Base-by-base conservation (phyloP, 1,140 invertebrate species). In the Heliothis subflexa region DNA sequence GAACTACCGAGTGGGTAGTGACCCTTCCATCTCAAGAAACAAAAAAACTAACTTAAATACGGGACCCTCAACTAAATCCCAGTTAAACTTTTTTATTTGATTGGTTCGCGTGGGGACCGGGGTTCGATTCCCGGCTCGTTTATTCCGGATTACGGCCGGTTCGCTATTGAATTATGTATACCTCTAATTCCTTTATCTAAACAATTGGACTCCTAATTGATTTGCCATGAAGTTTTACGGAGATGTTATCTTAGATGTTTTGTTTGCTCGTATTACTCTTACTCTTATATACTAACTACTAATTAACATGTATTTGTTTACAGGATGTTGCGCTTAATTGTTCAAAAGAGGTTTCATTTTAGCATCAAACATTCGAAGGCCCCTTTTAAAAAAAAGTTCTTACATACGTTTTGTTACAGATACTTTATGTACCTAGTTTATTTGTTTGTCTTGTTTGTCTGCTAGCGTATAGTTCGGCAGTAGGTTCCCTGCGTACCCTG, bases 91-190 rank as follows among this genome's bases (percentile, higher is more conserved):
- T 71, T 72, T 75, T 74, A 61, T 59, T 74, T 74, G 28, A 47
- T 61, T 52, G 47, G 12, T 54, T 28, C 61, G 74, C 74, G 55
- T 71, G 73, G 78, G 72, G 73, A 14, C 59, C 18, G 55, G 55
- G 55, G 47, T 74, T 80, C 64, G 62, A 52, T 80, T 80, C 78
- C 75, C 78, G 72, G 64, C 73, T 76, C 78, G 78, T 80, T 80
- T 80, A 71, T 76, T 71, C 70, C 78, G 68, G 78, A 80, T 80
- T 72, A 80, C 50, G 73, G n/a, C 25, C 45, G 78, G 72, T 45
- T 47, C 66, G 40, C 72, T 55, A 78, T 78, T 80, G 78, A 78
- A 80, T 83, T 78, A 83, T 83, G 71, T 79, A 79, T 78, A n/a
- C n/a, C n/a, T n/a, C n/a, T n/a, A 76, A 81, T 71, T 47, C 61